A percentile compares a stretch with the other conserved stretches of the same genome.
Conservation (phyloP, 2,797 vertebrate species). For the Eulemur coronatus region DNA sequence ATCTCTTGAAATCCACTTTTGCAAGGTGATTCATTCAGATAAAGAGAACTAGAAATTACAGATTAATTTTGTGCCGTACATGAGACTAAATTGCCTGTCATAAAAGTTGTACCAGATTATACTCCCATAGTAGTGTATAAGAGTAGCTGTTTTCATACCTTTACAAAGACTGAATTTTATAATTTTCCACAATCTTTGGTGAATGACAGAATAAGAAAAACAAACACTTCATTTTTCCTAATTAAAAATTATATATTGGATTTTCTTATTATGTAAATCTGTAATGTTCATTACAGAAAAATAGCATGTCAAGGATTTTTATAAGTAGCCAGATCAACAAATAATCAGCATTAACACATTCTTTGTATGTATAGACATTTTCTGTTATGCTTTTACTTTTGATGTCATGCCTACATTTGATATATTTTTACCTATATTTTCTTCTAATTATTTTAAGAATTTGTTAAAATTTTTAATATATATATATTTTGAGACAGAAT, state of each 20-base stretch:
- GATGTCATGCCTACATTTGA: neutral
- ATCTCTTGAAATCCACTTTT: neutral
- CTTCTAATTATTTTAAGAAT: conserved; percentile 22
- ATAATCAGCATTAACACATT: conserved; percentile 4
- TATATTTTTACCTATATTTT: neutral
- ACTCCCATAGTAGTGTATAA: neutral
- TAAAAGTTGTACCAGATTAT: neutral
- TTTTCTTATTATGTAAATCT: neutral
- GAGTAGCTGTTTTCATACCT: neutral
- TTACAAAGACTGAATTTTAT: neutral
- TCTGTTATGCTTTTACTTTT: neutral
- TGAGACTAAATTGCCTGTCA: neutral
- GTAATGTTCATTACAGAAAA: neutral
- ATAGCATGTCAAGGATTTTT: neutral
- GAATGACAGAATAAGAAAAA: neutral
- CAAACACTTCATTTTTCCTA: conserved; percentile 11
- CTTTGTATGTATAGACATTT: neutral
- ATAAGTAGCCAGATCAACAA: neutral
- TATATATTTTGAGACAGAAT: too few species aligned
- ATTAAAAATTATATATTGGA: conserved; percentile 13
- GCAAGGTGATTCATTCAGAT: neutral
- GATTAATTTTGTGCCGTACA: neutral
- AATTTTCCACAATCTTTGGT: neutral
- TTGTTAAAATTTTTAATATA: neutral
- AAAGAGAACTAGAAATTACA: neutral